These are phyloP conservation scores for Sinella curviseta DNA, from an alignment of 1,140 invertebrate species.

Conservation along the genomic window DNA sequence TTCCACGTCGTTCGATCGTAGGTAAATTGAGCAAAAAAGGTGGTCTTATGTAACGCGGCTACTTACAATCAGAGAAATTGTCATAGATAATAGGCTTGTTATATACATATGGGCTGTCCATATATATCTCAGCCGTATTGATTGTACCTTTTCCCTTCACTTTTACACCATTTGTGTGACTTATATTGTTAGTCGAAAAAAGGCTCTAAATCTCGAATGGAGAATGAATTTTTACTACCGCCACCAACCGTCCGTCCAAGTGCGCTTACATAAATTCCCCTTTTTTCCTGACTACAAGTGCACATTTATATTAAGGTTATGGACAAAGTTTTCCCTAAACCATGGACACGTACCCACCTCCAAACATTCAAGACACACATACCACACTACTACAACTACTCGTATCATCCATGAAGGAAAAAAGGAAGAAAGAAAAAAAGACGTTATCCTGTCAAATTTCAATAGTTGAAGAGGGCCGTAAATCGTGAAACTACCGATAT, in stretches of 20 bases:
- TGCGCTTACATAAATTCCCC: not conserved
- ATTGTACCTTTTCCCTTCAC: not conserved
- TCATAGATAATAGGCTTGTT: too few relatives aligned
- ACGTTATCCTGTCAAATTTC: conserved; percentile 32
- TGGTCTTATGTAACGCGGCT: too few relatives aligned
- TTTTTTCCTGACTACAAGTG: not conserved
- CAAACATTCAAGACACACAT: not conserved
- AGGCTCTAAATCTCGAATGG: not conserved
- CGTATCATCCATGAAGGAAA: not conserved
- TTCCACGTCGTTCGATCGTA: too few relatives aligned
- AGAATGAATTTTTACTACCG: not conserved
- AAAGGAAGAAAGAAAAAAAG: too few relatives aligned
- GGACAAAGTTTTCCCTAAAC: not conserved
- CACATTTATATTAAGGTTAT: not conserved
- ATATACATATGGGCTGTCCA: too few relatives aligned
- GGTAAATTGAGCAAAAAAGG: too few relatives aligned
- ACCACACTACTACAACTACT: not conserved
- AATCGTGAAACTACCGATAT: conserved; percentile 35
- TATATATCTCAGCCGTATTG: too few relatives aligned
- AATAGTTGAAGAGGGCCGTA: conserved; percentile 40
- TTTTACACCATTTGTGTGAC: not conserved
- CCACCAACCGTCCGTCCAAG: not conserved
- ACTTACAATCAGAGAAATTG: too few relatives aligned
- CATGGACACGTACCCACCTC: not conserved
- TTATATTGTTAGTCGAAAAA: not conserved